These are phyloP conservation scores for Atta texana DNA, from an alignment of 1,140 invertebrate species.

Conservation along the genomic window DNA sequence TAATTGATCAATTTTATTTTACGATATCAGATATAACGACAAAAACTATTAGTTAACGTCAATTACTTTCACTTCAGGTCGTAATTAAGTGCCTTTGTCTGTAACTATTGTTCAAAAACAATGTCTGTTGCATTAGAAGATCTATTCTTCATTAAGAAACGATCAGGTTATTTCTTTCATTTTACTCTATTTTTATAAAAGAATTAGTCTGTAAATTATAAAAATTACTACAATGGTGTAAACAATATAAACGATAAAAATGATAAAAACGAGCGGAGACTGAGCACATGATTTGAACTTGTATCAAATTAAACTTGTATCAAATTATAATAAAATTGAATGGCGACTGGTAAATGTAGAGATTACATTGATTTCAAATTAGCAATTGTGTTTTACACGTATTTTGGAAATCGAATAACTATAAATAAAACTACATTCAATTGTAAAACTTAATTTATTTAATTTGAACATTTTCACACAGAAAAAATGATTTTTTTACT, in stretches of 20 bases:
- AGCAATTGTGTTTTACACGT: not conserved
- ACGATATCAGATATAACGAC: not conserved
- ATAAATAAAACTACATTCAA: not conserved
- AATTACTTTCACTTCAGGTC: constrained; percentile 34
- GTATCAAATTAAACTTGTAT: not conserved
- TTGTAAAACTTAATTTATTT: not conserved
- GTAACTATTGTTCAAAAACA: not conserved
- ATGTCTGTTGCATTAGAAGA: not conserved
- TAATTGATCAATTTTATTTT: constrained; percentile 35
- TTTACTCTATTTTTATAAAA: not conserved
- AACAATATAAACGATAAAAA: not conserved
- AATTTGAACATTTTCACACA: not conserved
- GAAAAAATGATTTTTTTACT: too few species aligned
- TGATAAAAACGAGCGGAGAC: not conserved
- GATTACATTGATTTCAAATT: constrained; percentile 11
- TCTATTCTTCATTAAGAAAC: not conserved
- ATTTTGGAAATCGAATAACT: not conserved
- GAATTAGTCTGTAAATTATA: not conserved
- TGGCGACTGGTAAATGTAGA: not conserved
- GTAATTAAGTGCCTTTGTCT: constrained; percentile 13
- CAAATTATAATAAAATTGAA: not conserved
- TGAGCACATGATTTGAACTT: not conserved
- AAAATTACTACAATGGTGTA: not conserved
- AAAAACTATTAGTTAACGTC: constrained; percentile 22
- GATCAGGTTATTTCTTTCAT: not conserved